These are phyloP conservation scores for Porites divaricata DNA, from an alignment of 92 coral and sea anemone species.

Conservation along the genomic window DNA sequence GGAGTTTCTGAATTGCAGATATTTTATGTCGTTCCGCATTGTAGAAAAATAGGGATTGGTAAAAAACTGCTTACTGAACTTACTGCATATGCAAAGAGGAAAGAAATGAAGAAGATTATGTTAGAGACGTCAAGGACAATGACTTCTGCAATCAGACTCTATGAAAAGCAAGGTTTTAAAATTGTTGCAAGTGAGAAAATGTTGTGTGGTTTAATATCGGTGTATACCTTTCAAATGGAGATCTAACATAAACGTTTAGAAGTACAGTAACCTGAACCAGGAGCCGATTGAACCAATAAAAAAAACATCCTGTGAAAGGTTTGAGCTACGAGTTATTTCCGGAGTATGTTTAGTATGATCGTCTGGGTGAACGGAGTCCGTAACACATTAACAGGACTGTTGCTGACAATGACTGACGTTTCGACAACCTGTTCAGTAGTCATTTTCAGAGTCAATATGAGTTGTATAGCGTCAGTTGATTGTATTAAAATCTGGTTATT, in stretches of 20 bases:
- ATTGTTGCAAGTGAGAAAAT: background rate
- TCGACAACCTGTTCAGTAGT: no score
- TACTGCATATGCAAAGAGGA: slow-evolving; percentile 45
- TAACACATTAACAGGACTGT: no score
- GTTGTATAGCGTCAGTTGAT: no score
- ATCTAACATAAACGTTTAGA: background rate
- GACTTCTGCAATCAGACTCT: slow-evolving; percentile 49
- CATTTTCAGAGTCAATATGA: no score
- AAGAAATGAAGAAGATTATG: slow-evolving; percentile 44
- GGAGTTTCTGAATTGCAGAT: slow-evolving; percentile 63
- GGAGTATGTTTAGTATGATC: no score
- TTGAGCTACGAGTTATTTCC: no score
- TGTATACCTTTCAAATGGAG: background rate
- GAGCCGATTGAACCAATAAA: background rate
- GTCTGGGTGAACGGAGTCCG: no score
- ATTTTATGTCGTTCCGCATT: slow-evolving; percentile 51
- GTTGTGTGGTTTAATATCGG: background rate
- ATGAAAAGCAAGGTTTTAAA: slow-evolving; percentile 54
- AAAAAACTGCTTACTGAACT: slow-evolving; percentile 52
- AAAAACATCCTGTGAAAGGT: no score
- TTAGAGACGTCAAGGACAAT: slow-evolving; percentile 48
- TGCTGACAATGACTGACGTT: no score
- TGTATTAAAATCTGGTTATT: no score
- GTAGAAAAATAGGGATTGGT: slow-evolving; percentile 70
- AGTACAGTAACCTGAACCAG: background rate